Conservation (phyloP, 2,888 invertebrate genomes). For the Cyrtodaria siliqua region DNA sequence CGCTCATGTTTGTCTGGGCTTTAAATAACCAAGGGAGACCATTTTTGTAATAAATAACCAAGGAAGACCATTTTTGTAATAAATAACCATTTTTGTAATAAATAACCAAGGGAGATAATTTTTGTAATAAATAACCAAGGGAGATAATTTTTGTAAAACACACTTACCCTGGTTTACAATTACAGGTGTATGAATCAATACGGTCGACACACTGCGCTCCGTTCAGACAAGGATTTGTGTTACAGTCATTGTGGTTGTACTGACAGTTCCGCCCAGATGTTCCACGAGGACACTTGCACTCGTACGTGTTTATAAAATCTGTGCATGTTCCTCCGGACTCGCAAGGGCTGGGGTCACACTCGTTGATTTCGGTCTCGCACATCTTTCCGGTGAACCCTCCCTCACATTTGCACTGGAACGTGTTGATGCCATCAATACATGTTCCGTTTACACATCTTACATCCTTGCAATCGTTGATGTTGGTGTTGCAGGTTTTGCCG, state of each 20-base stretch:
- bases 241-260: slow-evolving; percentile 95
- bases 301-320: slow-evolving; percentile 90
- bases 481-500: slow-evolving; percentile 96
- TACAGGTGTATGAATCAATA: slow-evolving; percentile 95
- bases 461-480: slow-evolving; percentile 92
- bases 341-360: slow-evolving; percentile 95
- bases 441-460: slow-evolving; percentile 96
- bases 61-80: too few species aligned
- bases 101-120: too few species aligned
- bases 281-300: slow-evolving; percentile 77
- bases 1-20: too few species aligned
- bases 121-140: too few species aligned
- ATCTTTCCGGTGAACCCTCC: slow-evolving; percentile 95
- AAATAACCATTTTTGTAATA: too few species aligned
- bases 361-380: slow-evolving; percentile 95
- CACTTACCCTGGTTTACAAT: slow-evolving; percentile 94
- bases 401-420: slow-evolving; percentile 95
- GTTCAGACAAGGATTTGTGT: slow-evolving; percentile 97
- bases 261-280: slow-evolving; percentile 89
- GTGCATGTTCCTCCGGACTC: slow-evolving; percentile 98
- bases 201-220: slow-evolving; percentile 94
- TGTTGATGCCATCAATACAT: slow-evolving; percentile 94
- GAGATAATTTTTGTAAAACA: too few species aligned
- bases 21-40: too few species aligned
- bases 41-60: too few species aligned